A percentile compares a stretch with the other conserved stretches of the same genome.
phyloP scores from a whole-genome alignment of 2,113 vertebrate genomes.

The Nothoprocta pentlandii region DNA sequence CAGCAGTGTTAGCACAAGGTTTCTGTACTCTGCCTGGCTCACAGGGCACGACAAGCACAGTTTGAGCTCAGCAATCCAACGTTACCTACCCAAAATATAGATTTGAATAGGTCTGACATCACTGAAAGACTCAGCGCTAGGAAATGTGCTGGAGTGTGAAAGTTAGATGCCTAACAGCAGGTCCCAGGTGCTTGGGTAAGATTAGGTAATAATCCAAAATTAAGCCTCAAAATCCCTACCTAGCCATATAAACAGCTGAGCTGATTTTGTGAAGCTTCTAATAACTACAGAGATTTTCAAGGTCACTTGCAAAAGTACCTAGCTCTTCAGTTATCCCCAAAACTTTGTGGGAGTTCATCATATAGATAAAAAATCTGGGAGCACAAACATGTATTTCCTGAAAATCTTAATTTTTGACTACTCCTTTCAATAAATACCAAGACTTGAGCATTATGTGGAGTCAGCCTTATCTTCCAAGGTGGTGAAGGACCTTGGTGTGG shows the following conservation, averaged over 20 bases:
- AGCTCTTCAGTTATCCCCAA: background rate
- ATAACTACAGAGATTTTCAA: background rate
- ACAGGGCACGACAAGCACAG: background rate
- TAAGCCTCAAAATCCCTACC: background rate
- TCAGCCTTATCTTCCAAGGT: background rate
- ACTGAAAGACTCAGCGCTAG: background rate
- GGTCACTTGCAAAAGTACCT: background rate
- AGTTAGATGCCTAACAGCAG: background rate
- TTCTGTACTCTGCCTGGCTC: background rate
- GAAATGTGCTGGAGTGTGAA: background rate
- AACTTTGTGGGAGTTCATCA: background rate
- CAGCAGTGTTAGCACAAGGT: background rate
- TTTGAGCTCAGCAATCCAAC: background rate
- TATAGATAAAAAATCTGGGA: background rate
- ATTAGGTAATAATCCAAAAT: background rate
- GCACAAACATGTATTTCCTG: background rate
- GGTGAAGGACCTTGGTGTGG: background rate
- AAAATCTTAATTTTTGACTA: background rate
- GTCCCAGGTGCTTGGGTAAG: background rate
- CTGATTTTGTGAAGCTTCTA: background rate
- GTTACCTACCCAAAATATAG: background rate
- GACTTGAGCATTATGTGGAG: background rate
- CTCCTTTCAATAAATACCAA: rapidly evolving
- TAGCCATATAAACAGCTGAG: rapidly evolving
- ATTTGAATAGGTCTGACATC: background rate